Evolutionary conservation across 2,797 vertebrate species (phyloP).

Genomic region (Sciaenops ocellatus): DNA sequence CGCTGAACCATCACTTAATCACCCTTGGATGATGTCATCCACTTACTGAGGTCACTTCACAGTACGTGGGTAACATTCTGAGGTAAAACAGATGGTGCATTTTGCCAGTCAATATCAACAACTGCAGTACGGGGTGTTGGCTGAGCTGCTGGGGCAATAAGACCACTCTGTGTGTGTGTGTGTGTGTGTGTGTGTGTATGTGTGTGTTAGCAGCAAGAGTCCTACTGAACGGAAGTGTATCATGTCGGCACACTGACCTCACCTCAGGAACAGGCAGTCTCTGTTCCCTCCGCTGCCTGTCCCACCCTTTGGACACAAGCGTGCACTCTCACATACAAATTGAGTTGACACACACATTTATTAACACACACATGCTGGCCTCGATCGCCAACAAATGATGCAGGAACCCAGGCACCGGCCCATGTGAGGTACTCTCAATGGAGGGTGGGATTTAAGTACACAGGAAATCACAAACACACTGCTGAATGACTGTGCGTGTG

Average conservation of each 20-base stretch:
- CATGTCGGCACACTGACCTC: conserved; percentile 80
- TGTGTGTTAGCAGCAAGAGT: conserved; percentile 48
- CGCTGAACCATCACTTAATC: conserved; percentile 27
- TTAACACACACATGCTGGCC: conserved; percentile 54
- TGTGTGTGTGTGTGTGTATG: conserved; percentile 28
- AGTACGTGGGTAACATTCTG: conserved; percentile 15
- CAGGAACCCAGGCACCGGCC: conserved; percentile 65
- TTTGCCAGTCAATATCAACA: conserved; percentile 56
- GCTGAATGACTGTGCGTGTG: conserved; percentile 31
- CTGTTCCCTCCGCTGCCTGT: conserved; percentile 82
- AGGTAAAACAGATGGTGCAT: conserved; percentile 50
- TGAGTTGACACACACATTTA: conserved; percentile 42
- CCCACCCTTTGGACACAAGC: conserved; percentile 78
- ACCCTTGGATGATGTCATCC: conserved; percentile 44
- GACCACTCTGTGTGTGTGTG: conserved; percentile 15
- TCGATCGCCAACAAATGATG: conserved; percentile 65
- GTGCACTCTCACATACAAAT: conserved; percentile 49
- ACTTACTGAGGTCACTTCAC: conserved; percentile 11
- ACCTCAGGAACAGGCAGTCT: conserved; percentile 85
- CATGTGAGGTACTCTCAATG: conserved; percentile 60
- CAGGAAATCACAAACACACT: conserved; percentile 34
- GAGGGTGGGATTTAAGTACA: conserved; percentile 56
- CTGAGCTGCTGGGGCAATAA: conserved; percentile 14
- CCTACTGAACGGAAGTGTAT: conserved; percentile 78
- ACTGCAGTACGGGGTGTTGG: conserved; percentile 33